Evolutionary conservation across 2,797 vertebrate genomes (phyloP).

Genomic region (Nyctibius grandis): DNA sequence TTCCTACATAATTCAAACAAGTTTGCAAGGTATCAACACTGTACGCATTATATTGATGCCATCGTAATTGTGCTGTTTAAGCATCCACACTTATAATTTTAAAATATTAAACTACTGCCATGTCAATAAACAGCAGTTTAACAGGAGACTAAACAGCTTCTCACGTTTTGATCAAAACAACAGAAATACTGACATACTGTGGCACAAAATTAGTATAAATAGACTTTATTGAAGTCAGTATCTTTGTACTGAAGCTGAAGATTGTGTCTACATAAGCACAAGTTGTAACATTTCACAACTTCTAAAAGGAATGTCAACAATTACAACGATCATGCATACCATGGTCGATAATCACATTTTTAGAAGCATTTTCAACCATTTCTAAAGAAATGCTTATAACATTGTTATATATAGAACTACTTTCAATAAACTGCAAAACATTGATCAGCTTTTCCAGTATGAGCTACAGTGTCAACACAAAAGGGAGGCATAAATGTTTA

Average conservation of each 20-base stretch:
- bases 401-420: constrained; percentile 86
- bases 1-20: background rate
- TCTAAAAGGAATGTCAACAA: constrained; percentile 92
- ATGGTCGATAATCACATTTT: constrained; percentile 84
- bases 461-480: constrained; percentile 86
- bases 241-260: constrained; percentile 85
- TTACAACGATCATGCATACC: constrained; percentile 89
- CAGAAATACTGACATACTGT: constrained; percentile 69
- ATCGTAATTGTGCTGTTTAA: background rate
- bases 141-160: background rate
- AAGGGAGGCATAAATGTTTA: constrained; percentile 84
- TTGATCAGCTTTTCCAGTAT: constrained; percentile 85
- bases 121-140: background rate
- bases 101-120: background rate
- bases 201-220: constrained; percentile 78
- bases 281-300: constrained; percentile 87
- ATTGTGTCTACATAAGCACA: constrained; percentile 90
- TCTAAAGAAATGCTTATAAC: constrained; percentile 85
- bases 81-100: background rate
- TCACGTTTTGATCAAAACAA: constrained; percentile 20
- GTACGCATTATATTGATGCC: background rate
- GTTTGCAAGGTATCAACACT: background rate
- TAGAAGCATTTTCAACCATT: constrained; percentile 85
- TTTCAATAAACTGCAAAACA: constrained; percentile 88
- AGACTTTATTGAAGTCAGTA: constrained; percentile 88